Evolutionary conservation across 2,888 invertebrate species (phyloP).

Genomic region (Synergus umbraculus): DNA sequence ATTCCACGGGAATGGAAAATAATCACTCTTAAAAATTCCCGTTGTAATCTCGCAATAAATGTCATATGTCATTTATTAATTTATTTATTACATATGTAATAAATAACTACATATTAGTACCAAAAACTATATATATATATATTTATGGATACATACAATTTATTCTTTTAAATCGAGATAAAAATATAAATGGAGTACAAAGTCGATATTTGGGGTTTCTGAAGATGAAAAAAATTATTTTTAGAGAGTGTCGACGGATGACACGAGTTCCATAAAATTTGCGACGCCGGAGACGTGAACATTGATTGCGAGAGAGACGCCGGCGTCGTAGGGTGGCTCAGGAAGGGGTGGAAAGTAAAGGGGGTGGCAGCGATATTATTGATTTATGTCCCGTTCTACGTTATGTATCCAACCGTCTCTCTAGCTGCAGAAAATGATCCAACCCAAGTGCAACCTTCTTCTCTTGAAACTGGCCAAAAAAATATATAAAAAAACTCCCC

Average conservation of each 20-base stretch:
- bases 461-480: not conserved
- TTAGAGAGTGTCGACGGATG: constrained; percentile 49
- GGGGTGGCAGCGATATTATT: constrained; percentile 79
- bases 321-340: constrained; percentile 64
- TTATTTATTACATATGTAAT: too few species aligned
- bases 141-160: too few species aligned
- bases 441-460: constrained; percentile 58
- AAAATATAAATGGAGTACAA: not conserved
- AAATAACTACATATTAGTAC: too few species aligned
- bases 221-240: constrained; percentile 40
- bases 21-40: too few species aligned
- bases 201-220: not conserved
- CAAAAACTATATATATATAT: too few species aligned
- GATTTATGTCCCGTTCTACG: constrained; percentile 80
- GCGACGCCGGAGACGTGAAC: constrained; percentile 67
- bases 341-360: constrained; percentile 69
- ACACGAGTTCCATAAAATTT: constrained; percentile 56
- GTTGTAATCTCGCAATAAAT: too few species aligned
- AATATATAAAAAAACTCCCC: not conserved
- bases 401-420: constrained; percentile 68
- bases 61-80: too few species aligned
- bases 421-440: constrained; percentile 66
- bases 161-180: not conserved
- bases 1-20: not conserved
- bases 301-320: constrained; percentile 75